phyloP scores from a whole-genome alignment of 2,797 vertebrate species.

The Tiaroga cobitis region DNA sequence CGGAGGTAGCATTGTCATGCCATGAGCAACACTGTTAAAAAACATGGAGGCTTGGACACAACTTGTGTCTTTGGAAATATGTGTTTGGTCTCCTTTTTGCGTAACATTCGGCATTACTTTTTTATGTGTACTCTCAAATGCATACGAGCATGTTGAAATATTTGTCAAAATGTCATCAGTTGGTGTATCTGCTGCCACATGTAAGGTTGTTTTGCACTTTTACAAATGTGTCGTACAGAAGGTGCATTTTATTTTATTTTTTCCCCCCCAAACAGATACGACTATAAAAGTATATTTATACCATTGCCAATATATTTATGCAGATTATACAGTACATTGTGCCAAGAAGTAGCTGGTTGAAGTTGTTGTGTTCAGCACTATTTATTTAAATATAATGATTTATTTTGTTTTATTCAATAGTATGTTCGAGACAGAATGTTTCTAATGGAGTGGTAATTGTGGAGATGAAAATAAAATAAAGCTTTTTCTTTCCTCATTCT shows the following conservation, averaged over 20 bases:
- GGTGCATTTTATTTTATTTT: conserved; percentile 24
- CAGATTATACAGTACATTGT: conserved; percentile 61
- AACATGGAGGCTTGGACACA: conserved; percentile 47
- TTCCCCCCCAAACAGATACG: conserved; percentile 10
- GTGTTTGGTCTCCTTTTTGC: conserved; percentile 48
- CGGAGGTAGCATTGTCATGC: conserved; percentile 50
- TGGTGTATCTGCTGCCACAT: conserved; percentile 53
- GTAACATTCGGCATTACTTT: conserved; percentile 51
- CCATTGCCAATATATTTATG: conserved; percentile 61
- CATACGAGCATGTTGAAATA: conserved; percentile 56
- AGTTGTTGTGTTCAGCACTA: conserved; percentile 51
- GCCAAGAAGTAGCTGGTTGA: conserved; percentile 60
- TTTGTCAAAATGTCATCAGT: conserved; percentile 55
- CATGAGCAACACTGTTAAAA: conserved; percentile 54
- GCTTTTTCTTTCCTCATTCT: conserved; percentile 49
- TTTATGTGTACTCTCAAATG: conserved; percentile 48
- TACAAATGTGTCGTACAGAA: conserved; percentile 37
- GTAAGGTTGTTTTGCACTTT: conserved; percentile 52
- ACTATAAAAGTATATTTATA: conserved; percentile 55
- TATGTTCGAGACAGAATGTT: conserved; percentile 52
- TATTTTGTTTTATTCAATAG: conserved; percentile 53
- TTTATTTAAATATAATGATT: conserved; percentile 51
- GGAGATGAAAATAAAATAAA: conserved; percentile 50
- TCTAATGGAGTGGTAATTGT: conserved; percentile 52
- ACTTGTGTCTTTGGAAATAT: conserved; percentile 44